Evolutionary conservation across 2,797 vertebrate species (phyloP).

Genomic region (Pipistrellus pygmaeus): DNA sequence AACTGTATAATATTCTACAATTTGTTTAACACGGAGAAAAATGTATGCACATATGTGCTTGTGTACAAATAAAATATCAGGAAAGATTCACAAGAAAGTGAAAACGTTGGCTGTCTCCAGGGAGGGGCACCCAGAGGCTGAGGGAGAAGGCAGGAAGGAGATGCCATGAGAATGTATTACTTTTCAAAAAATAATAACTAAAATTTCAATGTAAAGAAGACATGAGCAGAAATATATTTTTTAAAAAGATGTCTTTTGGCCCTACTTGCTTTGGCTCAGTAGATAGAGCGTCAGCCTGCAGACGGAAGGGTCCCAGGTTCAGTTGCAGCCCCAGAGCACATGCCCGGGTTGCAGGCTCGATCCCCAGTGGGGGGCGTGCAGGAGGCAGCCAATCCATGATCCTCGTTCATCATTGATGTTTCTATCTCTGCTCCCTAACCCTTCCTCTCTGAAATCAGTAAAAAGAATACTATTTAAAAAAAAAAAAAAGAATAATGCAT

Average conservation of each 20-base stretch:
- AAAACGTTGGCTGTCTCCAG: background rate
- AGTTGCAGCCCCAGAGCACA: no score
- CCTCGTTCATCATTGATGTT: no score
- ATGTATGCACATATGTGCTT: background rate
- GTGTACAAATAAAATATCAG: background rate
- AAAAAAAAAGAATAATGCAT: background rate
- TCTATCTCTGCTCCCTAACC: no score
- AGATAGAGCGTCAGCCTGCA: background rate
- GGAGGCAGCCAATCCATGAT: no score
- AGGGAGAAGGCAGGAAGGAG: background rate
- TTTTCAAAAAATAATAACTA: background rate
- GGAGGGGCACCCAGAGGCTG: background rate
- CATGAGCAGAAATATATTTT: background rate
- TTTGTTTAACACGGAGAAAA: background rate
- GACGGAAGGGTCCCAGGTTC: no score
- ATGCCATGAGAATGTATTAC: background rate
- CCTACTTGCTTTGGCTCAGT: background rate
- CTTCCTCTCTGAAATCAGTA: no score
- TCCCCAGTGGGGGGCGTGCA: no score
- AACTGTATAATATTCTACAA: background rate
- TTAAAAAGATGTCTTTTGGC: background rate
- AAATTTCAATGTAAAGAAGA: slow-evolving; percentile 18
- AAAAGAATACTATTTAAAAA: background rate
- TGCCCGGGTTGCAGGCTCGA: no score
- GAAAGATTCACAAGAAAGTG: background rate